Base-by-base conservation (phyloP, 1,140 invertebrate species). In the Anoplolepis gracilipes region DNA sequence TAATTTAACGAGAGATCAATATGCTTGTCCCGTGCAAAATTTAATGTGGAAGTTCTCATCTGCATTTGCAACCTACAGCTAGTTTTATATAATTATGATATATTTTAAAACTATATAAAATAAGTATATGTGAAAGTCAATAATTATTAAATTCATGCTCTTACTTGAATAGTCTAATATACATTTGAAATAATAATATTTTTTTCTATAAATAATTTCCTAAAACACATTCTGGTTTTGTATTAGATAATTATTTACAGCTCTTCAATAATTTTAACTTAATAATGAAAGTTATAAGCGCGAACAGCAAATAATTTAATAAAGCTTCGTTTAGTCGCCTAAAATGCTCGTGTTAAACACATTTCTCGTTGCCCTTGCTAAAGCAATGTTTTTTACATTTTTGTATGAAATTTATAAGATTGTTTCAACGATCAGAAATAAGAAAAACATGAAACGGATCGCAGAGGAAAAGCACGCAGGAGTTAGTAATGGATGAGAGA, bases 401-500 rank as follows among this genome's bases (percentile, higher is more conserved):
- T 42, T 13, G 1, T n/a, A 33, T 19, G 0, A 67, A 70, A 82
- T 70, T 73, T 13, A 19, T 73, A 72, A 73, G 39, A 61, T 82
- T 3, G 19, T 33, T 82, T 73, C 13, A 11, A 67, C 11, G 10
- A 65, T n/a, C 30, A 25, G 28, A 36, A 77, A 84, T n/a, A 53
- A 65, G 19, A 19, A 77, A 55, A 62, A 30, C 6, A 16, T 11
- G 61, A 25, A 57, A 64, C 13, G 64, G 42, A 46, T 49, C 64
- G 16, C 36, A 46, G 25, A 4, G 1, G 61, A 59, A 57, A 59
- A 42, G 33, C 36, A 72, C 25, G 46, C 28, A 36, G n/a, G 84
- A 90, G 53, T 90, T 76, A 53, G 81, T 82, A 86, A 89, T 76
- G 65, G 88, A 59, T 28, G 59, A n/a, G 46, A 61, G 61, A 64